phyloP scores from a whole-genome alignment of 2,797 vertebrate genomes.

The Hylomyscus alleni region DNA sequence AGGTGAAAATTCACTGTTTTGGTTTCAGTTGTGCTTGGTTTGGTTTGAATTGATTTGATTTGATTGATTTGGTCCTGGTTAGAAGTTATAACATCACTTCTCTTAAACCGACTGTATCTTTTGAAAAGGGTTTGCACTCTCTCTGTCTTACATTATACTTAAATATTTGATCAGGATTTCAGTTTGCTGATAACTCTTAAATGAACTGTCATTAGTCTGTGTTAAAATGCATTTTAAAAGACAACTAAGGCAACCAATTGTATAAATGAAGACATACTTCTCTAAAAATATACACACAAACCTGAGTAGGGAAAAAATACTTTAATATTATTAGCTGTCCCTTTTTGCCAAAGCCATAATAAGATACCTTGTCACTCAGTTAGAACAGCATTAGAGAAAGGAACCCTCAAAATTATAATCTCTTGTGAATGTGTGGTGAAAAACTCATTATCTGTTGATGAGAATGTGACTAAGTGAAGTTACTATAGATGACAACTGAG shows the following conservation, averaged over 20 bases:
- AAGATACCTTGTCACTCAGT: background rate
- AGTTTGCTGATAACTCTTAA: background rate
- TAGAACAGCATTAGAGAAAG: too few relatives aligned
- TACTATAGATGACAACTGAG: background rate
- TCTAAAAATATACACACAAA: too few relatives aligned
- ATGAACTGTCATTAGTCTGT: background rate
- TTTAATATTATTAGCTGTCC: background rate
- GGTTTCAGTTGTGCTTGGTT: too few relatives aligned
- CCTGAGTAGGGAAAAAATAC: too few relatives aligned
- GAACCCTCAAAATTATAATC: too few relatives aligned
- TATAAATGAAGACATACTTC: too few relatives aligned
- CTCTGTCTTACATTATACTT: background rate
- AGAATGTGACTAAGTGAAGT: background rate
- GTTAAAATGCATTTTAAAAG: background rate
- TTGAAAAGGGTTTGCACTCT: background rate
- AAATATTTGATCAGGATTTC: background rate
- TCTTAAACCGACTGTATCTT: background rate
- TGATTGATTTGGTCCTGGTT: background rate
- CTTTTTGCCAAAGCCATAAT: background rate
- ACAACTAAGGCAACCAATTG: too few relatives aligned
- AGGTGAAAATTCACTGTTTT: background rate
- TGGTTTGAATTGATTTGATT: background rate
- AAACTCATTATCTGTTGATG: background rate
- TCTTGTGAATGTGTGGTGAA: background rate
- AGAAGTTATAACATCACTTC: background rate